phyloP scores from a whole-genome alignment of 1,140 invertebrate genomes.

The Dreissena polymorpha region DNA sequence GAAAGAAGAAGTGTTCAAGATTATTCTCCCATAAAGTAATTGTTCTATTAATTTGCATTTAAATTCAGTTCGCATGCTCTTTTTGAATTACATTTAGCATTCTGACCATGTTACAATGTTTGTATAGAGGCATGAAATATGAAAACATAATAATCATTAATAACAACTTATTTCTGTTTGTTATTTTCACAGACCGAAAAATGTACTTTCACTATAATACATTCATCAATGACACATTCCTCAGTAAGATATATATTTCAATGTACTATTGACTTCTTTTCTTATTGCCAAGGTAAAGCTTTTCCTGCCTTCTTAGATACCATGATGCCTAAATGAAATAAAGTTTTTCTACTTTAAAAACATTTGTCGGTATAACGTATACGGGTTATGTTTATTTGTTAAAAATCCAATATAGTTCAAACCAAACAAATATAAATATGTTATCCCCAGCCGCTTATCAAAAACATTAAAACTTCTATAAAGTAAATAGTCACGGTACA shows the following conservation, averaged over 20 bases:
- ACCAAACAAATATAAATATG: too few species aligned
- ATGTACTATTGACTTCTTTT: neutral
- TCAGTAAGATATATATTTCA: conserved; percentile 48
- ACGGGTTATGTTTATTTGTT: too few species aligned
- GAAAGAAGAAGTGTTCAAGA: neutral
- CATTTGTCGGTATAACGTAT: too few species aligned
- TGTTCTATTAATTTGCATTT: neutral
- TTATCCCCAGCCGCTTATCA: too few species aligned
- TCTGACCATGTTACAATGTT: neutral
- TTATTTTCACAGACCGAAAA: conserved; percentile 44
- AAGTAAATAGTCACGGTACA: too few species aligned
- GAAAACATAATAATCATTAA: neutral
- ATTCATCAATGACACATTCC: conserved; percentile 41
- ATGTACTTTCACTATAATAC: conserved; percentile 51
- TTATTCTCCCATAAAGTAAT: neutral
- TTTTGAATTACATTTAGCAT: neutral
- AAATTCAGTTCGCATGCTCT: neutral
- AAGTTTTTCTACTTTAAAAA: too few species aligned
- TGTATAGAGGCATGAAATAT: conserved; percentile 10
- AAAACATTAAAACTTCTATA: too few species aligned
- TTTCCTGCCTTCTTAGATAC: neutral
- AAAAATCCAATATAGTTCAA: too few species aligned
- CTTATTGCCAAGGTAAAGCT: neutral
- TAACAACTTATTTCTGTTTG: conserved; percentile 6
- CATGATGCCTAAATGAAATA: too few species aligned